phyloP scores from a whole-genome alignment of 2,797 vertebrate species.

The Potorous gilbertii region DNA sequence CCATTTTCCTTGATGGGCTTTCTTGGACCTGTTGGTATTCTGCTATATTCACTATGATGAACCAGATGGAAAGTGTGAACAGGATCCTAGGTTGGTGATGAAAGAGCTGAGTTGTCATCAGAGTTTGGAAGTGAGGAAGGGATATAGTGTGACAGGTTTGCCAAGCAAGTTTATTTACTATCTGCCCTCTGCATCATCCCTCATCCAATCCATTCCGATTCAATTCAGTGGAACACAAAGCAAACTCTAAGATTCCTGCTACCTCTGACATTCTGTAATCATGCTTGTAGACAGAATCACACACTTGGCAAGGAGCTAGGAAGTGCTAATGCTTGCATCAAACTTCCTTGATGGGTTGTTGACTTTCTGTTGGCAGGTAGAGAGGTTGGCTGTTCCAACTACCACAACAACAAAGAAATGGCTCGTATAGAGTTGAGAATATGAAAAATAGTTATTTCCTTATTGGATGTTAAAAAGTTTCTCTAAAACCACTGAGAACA shows the following conservation, averaged over 20 bases:
- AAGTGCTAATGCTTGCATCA: background rate
- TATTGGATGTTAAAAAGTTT: background rate
- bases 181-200: background rate
- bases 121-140: background rate
- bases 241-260: background rate
- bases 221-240: background rate
- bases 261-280: background rate
- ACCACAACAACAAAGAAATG: background rate
- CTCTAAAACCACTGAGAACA: background rate
- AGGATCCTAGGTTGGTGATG: background rate
- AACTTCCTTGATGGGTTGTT: background rate
- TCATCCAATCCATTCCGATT: background rate
- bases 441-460: background rate
- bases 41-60: background rate
- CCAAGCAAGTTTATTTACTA: background rate
- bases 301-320: background rate
- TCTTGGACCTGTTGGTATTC: background rate
- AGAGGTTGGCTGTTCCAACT: background rate
- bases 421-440: background rate
- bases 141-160: background rate
- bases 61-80: constrained; percentile 17
- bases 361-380: background rate
- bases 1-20: constrained; percentile 25
- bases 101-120: background rate
- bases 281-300: background rate